Evolutionary conservation across 2,113 vertebrate species (phyloP), one percentile per base, ranked within the genome.

Genomic region (Eira barbara): DNA sequence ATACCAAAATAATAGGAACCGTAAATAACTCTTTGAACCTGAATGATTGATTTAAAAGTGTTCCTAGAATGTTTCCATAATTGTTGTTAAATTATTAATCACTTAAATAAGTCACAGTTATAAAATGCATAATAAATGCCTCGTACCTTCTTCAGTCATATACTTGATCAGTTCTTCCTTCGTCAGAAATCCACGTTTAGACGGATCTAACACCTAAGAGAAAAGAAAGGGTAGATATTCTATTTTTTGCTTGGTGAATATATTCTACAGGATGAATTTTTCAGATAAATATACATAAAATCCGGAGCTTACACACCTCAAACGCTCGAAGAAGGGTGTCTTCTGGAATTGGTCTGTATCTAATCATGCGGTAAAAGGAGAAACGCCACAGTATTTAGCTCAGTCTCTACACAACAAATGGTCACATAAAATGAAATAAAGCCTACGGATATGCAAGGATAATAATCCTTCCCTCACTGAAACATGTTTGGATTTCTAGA

Each of bases 111-210:
- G 27, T 79, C 57, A 84, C 45, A 84, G 14, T 27, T 52, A n/a
- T 3, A 65, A 93, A 96, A 15, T 59, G 89, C 85, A 36, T n/a
- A 82, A 39, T 11, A 81, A 87, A 65, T 78, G 55, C 78, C 14
- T 45, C 57, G 98, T 98, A 99, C 99, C 99, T 99, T 99, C 99
- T 97, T 99, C 98, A 95, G 99, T 99, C 99, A 99, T 99, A 94
- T 99, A 99, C 87, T 99, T 99, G 52, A 99, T 91, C 86, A 99
- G 97, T 47, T 99, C 99, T 4, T 99, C 99, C 93, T 99, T 99
- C 76, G 99, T 98, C 95, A 99, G 98, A 98, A 99, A 99, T 81
- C 99, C 99, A 85, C 98, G 99, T 82, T 99, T 99, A 65, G 99
- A 98, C 91, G 98, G 96, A 98, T 99, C 99, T 98, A 99, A 98